phyloP scores from a whole-genome alignment of 2,113 vertebrate species.

The Lasiurus borealis region DNA sequence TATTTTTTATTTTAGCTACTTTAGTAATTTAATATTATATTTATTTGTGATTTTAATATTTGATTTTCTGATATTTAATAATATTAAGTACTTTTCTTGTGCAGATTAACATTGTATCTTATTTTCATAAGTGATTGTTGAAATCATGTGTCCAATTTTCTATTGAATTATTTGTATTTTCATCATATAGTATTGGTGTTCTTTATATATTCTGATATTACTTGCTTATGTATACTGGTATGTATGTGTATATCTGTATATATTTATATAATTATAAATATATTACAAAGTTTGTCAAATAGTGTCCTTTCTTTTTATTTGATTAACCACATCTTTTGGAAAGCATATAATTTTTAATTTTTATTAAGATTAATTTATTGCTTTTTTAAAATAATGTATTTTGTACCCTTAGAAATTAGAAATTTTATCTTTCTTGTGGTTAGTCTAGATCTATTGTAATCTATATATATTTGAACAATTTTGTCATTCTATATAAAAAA shows the following conservation, averaged over 20 bases:
- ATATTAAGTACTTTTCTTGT: background rate
- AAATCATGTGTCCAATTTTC: background rate
- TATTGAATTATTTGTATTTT: background rate
- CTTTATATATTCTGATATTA: conserved; percentile 1
- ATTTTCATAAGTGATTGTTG: background rate
- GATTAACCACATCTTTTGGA: background rate
- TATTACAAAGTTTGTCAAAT: background rate
- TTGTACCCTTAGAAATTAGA: background rate
- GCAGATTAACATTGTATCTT: background rate
- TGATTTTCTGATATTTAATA: background rate
- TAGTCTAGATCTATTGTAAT: background rate
- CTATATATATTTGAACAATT: background rate
- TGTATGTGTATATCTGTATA: background rate
- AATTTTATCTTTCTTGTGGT: background rate
- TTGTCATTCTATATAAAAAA: background rate
- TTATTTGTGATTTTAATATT: conserved; percentile 2
- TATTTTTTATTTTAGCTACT: background rate
- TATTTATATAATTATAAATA: background rate
- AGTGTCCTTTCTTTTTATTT: background rate
- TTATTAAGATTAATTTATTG: background rate
- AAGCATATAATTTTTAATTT: background rate
- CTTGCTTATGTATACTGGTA: background rate
- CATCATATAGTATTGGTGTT: background rate
- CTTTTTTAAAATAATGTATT: background rate
- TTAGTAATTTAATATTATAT: background rate